Evolutionary conservation across 2,113 vertebrate species (phyloP).

Genomic region (Passer domesticus): DNA sequence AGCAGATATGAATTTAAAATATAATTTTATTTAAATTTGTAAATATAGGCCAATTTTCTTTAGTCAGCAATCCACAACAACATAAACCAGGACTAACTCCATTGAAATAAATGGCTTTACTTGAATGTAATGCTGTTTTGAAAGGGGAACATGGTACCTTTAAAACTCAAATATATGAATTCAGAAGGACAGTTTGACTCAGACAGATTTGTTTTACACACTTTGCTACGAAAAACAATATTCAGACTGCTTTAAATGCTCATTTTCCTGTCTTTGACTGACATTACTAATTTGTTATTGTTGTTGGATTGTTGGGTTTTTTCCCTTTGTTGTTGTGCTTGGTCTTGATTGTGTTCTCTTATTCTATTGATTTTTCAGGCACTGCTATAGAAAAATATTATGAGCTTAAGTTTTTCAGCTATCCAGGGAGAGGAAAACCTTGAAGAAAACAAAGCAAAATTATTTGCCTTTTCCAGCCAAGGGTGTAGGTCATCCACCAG

Average conservation of each 20-base stretch:
- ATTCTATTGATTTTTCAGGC: constrained; percentile 37
- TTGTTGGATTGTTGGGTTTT: neutral
- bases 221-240: neutral
- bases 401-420: constrained; percentile 22
- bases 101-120: neutral
- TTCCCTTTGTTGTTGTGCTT: neutral
- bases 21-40: neutral
- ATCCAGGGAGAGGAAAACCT: neutral
- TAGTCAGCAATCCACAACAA: neutral
- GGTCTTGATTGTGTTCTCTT: constrained; percentile 26
- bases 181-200: neutral
- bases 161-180: constrained; percentile 1
- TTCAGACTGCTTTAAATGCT: neutral
- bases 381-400: neutral
- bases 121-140: neutral
- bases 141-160: neutral
- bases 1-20: neutral
- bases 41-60: neutral
- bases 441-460: neutral
- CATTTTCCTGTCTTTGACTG: neutral
- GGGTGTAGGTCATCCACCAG: neutral
- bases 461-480: neutral
- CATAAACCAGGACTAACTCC: neutral
- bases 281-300: neutral
- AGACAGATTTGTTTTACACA: neutral